Base-by-base conservation (phyloP, 2,888 invertebrate genomes). In the Apomyelois bistriatella region DNA sequence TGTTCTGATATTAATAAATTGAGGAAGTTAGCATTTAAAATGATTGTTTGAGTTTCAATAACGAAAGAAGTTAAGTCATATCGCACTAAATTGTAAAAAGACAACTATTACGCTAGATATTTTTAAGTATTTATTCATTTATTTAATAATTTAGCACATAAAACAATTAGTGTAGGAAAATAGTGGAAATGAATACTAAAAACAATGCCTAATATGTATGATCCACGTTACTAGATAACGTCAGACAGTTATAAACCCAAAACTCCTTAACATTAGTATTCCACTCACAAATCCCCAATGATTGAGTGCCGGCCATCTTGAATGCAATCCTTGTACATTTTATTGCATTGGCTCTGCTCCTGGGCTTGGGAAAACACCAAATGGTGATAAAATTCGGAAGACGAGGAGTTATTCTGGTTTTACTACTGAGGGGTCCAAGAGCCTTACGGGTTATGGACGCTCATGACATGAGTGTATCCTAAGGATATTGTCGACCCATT, bases 321-420 rank as follows among this genome's bases (percentile, higher is more conserved):
- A 52, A 57, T 60, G 58, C 60, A 52, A 13, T 40, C 15, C 52
- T 52, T 54, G 60, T 58, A 36, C 49, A 49, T 48, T 57, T 57
- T 62, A 58, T 56, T 58, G 55, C 58, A 48, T 43, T 38, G 30
- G 2, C 38, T 40, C 40, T 22, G 5, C 22, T 22, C 8, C 40
- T 30, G 43, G 46, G 32, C 28, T 7, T 48, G 48, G 48, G 48
- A 48, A 48, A 22, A 43, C 16, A 16, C 38, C 8, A 15, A 13
- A 9, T 16, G 48, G 22, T 48, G 48, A 48, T 37, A 22, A 37
- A 36, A 48, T 36, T 36, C 12, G 5, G 32, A 5, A 13, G 10
- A 32, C 8, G 3, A 16, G 10, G 10, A 9, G 16, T 15, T 40
- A 6, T 38, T 15, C 15, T 15, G 6, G 28, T 7, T 28, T 28